These are phyloP conservation scores for Montipora sp. DNA, from an alignment of 64 coral and sea anemone genomes.

Conservation along the genomic window DNA sequence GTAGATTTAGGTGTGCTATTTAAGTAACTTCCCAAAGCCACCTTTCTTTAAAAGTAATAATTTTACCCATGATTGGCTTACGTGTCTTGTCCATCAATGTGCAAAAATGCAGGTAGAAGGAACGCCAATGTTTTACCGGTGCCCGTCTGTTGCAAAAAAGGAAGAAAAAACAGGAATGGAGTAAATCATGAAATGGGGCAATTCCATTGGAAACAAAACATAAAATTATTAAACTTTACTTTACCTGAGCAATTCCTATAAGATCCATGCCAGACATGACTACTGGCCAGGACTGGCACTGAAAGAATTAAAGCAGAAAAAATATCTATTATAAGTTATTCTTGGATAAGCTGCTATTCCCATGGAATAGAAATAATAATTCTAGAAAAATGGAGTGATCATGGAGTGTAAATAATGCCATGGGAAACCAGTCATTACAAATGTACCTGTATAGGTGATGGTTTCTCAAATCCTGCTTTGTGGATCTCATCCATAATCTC, in stretches of 20 bases:
- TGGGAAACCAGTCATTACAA: background rate
- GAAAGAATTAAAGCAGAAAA: constrained; percentile 4
- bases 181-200: no score
- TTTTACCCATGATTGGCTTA: constrained; percentile 20
- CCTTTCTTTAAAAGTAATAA: background rate
- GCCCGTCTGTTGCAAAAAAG: constrained; percentile 78
- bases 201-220: no score
- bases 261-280: constrained; percentile 92
- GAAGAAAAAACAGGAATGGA: background rate
- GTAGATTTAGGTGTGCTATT: no score
- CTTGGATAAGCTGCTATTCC: no score
- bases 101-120: constrained; percentile 88
- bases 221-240: background rate
- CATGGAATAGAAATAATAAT: background rate
- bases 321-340: no score
- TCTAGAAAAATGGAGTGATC: no score
- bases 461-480: constrained; percentile 85
- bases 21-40: background rate
- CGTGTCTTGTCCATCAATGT: constrained; percentile 95
- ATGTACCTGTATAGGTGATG: constrained; percentile 91
- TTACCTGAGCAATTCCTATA: constrained; percentile 98
- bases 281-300: constrained; percentile 97
- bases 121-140: constrained; percentile 98
- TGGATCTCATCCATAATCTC: constrained; percentile 92
- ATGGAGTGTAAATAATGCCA: background rate